These are phyloP conservation scores for Antennarius maculatus DNA, from an alignment of 2,797 vertebrate genomes.

Conservation along the genomic window DNA sequence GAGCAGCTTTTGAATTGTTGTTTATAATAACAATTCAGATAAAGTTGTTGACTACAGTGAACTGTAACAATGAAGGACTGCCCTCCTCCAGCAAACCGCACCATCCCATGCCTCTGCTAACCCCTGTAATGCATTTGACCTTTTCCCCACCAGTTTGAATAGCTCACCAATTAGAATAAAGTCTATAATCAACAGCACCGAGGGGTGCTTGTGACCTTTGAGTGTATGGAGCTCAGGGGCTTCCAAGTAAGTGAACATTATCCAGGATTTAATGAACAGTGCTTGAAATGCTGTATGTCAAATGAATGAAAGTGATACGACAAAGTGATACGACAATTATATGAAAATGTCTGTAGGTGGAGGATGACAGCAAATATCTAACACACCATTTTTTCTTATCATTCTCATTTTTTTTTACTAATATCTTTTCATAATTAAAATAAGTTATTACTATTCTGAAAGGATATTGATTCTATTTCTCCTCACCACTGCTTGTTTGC, in stretches of 20 bases:
- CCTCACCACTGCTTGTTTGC: slow-evolving; percentile 3
- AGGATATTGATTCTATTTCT: slow-evolving; percentile 25
- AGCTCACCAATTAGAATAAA: slow-evolving; percentile 65
- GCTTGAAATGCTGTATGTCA: slow-evolving; percentile 35
- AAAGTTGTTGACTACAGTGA: slow-evolving; percentile 17
- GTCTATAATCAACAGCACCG: slow-evolving; percentile 61
- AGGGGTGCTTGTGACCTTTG: slow-evolving; percentile 68
- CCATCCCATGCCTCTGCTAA: slow-evolving; percentile 37
- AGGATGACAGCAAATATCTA: neutral
- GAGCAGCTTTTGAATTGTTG: neutral
- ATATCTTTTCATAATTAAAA: slow-evolving; percentile 27
- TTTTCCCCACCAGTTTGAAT: slow-evolving; percentile 65
- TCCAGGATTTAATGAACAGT: slow-evolving; percentile 50
- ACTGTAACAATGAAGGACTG: slow-evolving; percentile 26
- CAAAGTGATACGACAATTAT: slow-evolving; percentile 31
- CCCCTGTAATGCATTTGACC: slow-evolving; percentile 60
- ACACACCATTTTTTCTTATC: neutral
- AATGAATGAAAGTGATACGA: slow-evolving; percentile 46
- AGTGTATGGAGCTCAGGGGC: slow-evolving; percentile 43
- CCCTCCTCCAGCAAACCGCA: slow-evolving; percentile 28
- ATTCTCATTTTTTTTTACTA: neutral
- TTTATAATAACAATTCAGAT: slow-evolving; percentile 5
- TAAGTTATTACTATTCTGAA: slow-evolving; percentile 30
- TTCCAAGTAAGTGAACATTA: slow-evolving; percentile 42
- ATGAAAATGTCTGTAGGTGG: slow-evolving; percentile 32